These are phyloP conservation scores for Corythornis cristatus DNA, from an alignment of 2,113 vertebrate species.

Conservation along the genomic window DNA sequence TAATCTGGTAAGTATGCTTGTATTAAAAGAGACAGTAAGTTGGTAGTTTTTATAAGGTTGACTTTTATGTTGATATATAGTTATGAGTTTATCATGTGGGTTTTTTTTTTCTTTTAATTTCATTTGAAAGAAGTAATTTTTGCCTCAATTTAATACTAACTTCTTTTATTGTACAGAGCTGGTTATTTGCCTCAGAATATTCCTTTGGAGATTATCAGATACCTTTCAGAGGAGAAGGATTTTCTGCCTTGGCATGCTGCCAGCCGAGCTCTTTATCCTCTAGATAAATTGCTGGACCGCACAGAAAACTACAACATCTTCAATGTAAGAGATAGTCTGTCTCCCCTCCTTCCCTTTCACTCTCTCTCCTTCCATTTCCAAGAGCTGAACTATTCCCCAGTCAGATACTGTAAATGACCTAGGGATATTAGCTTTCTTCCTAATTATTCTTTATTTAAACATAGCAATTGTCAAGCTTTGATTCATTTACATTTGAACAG, in stretches of 20 bases:
- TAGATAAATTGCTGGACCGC: conserved; percentile 96
- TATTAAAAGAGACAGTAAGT: not conserved
- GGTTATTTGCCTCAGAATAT: conserved; percentile 95
- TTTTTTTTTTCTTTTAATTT: conserved; percentile 57
- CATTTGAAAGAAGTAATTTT: conserved; percentile 1
- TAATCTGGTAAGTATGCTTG: not conserved
- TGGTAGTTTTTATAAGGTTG: not conserved
- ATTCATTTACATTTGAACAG: conserved; percentile 17
- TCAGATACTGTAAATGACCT: conserved; percentile 16
- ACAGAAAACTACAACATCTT: conserved; percentile 95
- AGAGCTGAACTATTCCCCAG: conserved; percentile 11
- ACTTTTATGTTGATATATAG: conserved; percentile 2
- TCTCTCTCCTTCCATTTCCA: not conserved
- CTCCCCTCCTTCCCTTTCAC: not conserved
- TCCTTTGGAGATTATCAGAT: conserved; percentile 92
- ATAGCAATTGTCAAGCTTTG: conserved; percentile 33
- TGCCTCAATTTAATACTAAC: conserved; percentile 57
- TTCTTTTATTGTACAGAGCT: conserved; percentile 81
- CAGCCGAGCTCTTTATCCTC: conserved; percentile 92
- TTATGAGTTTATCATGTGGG: conserved; percentile 3
- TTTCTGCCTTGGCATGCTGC: conserved; percentile 98
- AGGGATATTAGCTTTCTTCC: conserved; percentile 11
- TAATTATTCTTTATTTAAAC: conserved; percentile 51
- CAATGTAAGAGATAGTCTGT: conserved; percentile 80
- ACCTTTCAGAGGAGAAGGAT: conserved; percentile 91